phyloP scores from a whole-genome alignment of 2,113 vertebrate species.

The Alouatta palliata region DNA sequence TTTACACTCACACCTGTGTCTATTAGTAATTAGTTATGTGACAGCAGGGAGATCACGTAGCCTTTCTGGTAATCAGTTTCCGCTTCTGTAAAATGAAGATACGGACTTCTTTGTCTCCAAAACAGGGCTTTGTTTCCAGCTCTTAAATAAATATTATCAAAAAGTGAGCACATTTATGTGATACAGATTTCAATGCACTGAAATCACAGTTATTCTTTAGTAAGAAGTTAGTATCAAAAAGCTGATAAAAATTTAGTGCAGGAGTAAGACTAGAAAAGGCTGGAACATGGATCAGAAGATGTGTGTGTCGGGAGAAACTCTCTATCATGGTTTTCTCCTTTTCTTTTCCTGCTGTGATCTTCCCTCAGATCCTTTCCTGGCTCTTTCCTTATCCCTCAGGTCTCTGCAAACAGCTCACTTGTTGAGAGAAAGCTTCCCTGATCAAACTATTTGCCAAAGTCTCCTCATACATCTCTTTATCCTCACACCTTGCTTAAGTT shows the following conservation, averaged over 20 bases:
- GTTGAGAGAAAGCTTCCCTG: not conserved
- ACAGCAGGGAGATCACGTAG: not conserved
- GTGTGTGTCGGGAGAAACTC: not conserved
- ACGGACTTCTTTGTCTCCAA: not conserved
- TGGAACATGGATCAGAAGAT: not conserved
- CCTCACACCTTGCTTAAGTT: not conserved
- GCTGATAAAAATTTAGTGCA: not conserved
- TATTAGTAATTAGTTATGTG: not conserved
- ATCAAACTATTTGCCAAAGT: not conserved
- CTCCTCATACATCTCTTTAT: not conserved
- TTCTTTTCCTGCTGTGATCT: not conserved
- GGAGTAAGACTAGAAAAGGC: not conserved
- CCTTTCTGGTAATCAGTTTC: not conserved
- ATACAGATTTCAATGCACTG: not conserved
- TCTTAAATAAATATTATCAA: conserved; percentile 21
- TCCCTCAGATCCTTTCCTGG: not conserved
- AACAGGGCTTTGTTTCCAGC: not conserved
- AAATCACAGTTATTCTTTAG: not conserved
- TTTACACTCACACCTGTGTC: not conserved
- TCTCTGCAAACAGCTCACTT: not conserved
- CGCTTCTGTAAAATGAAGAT: not conserved
- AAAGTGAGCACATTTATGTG: not conserved
- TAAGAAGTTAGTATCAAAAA: conserved; percentile 6
- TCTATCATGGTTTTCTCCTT: not conserved
- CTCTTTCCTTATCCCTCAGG: not conserved